Evolutionary conservation across 2,888 invertebrate genomes (phyloP).

Genomic region (Sisyra nigra): DNA sequence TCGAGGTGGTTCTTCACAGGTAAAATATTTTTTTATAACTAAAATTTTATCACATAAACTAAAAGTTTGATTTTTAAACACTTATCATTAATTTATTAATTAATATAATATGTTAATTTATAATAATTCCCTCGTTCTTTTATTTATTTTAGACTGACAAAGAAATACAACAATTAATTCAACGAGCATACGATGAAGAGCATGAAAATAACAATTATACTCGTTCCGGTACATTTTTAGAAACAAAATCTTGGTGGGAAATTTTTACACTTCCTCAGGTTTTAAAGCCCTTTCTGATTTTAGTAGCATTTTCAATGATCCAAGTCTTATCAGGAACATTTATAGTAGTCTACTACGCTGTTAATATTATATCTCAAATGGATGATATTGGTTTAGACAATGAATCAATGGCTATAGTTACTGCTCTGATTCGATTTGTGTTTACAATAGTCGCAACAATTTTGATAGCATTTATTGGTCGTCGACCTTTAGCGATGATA

Average conservation of each 20-base stretch:
- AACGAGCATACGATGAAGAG: conserved; percentile 41
- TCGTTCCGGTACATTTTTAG: conserved; percentile 17
- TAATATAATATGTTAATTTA: too few relatives aligned
- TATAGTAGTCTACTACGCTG: conserved; percentile 63
- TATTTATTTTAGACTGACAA: conserved; percentile 34
- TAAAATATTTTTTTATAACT: too few relatives aligned
- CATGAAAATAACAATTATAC: conserved; percentile 20
- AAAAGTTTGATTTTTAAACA: not conserved
- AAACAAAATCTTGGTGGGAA: conserved; percentile 23
- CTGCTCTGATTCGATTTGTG: conserved; percentile 45
- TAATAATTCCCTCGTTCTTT: too few relatives aligned
- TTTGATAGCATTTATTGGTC: conserved; percentile 42
- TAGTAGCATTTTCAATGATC: conserved; percentile 54
- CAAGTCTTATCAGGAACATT: conserved; percentile 63
- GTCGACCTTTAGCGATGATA: conserved; percentile 45
- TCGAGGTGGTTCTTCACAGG: conserved; percentile 24
- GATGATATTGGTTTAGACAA: conserved; percentile 29
- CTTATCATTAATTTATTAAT: too few relatives aligned
- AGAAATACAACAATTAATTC: conserved; percentile 44
- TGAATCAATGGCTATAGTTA: conserved; percentile 47
- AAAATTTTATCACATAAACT: not conserved
- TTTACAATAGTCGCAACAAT: conserved; percentile 50
- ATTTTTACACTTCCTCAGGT: conserved; percentile 40
- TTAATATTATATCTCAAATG: conserved; percentile 47
- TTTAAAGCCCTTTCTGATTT: conserved; percentile 53